Evolutionary conservation across 2,797 vertebrate genomes (phyloP).

Genomic region (Atherinosoma microstoma): DNA sequence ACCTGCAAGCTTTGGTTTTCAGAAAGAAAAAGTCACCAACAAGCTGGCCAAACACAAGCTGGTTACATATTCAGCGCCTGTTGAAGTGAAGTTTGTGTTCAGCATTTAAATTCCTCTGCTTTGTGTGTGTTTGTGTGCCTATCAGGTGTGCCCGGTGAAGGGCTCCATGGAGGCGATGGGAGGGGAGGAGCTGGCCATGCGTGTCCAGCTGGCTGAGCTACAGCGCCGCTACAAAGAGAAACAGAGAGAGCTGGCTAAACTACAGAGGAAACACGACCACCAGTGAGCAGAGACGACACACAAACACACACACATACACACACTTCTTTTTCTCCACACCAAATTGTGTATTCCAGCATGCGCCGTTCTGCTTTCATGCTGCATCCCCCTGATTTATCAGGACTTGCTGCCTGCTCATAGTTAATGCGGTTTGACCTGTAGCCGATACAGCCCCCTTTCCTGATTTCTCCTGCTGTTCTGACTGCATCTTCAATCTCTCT

Average conservation of each 20-base stretch:
- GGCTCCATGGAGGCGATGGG: slow-evolving; percentile 93
- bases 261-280: slow-evolving; percentile 94
- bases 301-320: slow-evolving; percentile 50
- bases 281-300: slow-evolving; percentile 84
- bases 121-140: slow-evolving; percentile 40
- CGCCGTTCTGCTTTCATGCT: slow-evolving; percentile 50
- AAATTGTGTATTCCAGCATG: slow-evolving; percentile 60
- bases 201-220: slow-evolving; percentile 92
- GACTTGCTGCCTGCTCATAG: slow-evolving; percentile 54
- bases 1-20: slow-evolving; percentile 23
- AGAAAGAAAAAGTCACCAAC: slow-evolving; percentile 28
- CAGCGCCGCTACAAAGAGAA: slow-evolving; percentile 97
- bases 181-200: slow-evolving; percentile 94
- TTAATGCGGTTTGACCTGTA: slow-evolving; percentile 72
- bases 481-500: slow-evolving; percentile 59
- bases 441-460: slow-evolving; percentile 52
- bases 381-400: slow-evolving; percentile 58
- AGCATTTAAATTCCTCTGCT: slow-evolving; percentile 61
- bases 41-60: slow-evolving; percentile 43
- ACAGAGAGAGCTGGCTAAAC: slow-evolving; percentile 94
- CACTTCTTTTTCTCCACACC: slow-evolving; percentile 46
- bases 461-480: slow-evolving; percentile 50
- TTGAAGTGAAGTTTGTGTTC: slow-evolving; percentile 50
- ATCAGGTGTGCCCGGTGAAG: slow-evolving; percentile 94
- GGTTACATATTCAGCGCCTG: slow-evolving; percentile 38